A percentile compares a stretch with the other conserved stretches of the same genome.
phyloP scores from a whole-genome alignment of 2,113 vertebrate species.

The Istiophorus platypterus region DNA sequence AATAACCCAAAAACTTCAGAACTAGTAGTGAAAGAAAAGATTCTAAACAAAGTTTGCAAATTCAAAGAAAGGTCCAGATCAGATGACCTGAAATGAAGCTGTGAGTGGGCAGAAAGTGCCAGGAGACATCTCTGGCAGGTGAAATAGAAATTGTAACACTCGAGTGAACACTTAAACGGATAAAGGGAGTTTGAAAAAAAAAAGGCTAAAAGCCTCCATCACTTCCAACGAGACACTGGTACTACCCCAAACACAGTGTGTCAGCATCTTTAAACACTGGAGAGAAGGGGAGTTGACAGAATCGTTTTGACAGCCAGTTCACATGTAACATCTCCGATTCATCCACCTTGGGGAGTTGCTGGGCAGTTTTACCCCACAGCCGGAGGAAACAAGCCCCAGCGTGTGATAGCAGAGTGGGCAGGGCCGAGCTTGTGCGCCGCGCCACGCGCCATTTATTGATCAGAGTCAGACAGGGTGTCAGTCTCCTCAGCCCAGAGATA shows the following conservation, averaged over 20 bases:
- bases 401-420: constrained; percentile 74
- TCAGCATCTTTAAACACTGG: constrained; percentile 86
- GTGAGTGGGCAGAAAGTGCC: constrained; percentile 52
- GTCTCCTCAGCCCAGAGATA: constrained; percentile 79
- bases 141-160: constrained; percentile 75
- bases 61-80: constrained; percentile 38
- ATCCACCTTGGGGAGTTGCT: constrained; percentile 82
- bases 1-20: not conserved
- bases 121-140: constrained; percentile 71
- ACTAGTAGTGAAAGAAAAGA: constrained; percentile 13
- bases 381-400: constrained; percentile 79
- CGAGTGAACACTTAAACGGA: constrained; percentile 77
- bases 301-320: constrained; percentile 89
- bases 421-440: constrained; percentile 71
- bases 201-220: constrained; percentile 84
- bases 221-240: constrained; percentile 81
- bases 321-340: constrained; percentile 88
- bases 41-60: constrained; percentile 32
- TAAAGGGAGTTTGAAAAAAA: constrained; percentile 63
- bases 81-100: constrained; percentile 62
- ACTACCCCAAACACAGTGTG: constrained; percentile 77
- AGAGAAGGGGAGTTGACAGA: constrained; percentile 85
- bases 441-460: constrained; percentile 86
- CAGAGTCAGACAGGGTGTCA: constrained; percentile 82
- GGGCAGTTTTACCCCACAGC: constrained; percentile 83